Percentiles rank a stretch among this genome's conserved stretches.
These are phyloP conservation scores for Prionace glauca DNA, from an alignment of 2,797 vertebrate genomes.

Conservation along the genomic window DNA sequence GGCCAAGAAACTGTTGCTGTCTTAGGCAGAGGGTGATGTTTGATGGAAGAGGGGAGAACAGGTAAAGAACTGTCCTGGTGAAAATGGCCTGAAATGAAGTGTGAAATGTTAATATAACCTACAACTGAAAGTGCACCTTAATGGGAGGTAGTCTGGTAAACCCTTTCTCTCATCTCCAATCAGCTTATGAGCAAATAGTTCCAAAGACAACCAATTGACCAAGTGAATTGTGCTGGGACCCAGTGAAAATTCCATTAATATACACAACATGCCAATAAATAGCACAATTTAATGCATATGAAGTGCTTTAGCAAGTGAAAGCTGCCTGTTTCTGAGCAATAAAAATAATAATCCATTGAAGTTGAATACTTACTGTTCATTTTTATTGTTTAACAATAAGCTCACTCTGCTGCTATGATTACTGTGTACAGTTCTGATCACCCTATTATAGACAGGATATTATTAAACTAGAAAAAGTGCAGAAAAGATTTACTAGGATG, in stretches of 20 bases:
- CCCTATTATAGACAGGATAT: too few species aligned
- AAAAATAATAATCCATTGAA: not conserved
- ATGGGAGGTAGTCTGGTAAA: not conserved
- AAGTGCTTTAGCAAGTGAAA: not conserved
- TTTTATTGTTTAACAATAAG: not conserved
- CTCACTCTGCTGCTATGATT: not conserved
- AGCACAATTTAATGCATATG: not conserved
- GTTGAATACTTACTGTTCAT: not conserved
- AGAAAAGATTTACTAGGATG: too few species aligned
- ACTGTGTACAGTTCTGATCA: too few species aligned
- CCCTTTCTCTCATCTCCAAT: not conserved
- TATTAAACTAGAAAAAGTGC: too few species aligned
- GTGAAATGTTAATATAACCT: not conserved
- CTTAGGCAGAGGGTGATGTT: not conserved
- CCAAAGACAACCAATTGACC: not conserved
- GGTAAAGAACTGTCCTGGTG: not conserved
- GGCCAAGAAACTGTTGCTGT: not conserved
- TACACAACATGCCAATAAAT: not conserved
- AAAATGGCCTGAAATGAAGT: not conserved
- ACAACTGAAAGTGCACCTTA: not conserved
- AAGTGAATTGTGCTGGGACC: not conserved
- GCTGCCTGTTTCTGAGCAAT: conserved; percentile 5
- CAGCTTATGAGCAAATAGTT: not conserved
- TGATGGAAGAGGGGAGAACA: not conserved
- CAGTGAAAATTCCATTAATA: not conserved